Evolutionary conservation across 2,113 vertebrate genomes (phyloP), one percentile per base, ranked within the genome.

Genomic region (Microtus montanus): DNA sequence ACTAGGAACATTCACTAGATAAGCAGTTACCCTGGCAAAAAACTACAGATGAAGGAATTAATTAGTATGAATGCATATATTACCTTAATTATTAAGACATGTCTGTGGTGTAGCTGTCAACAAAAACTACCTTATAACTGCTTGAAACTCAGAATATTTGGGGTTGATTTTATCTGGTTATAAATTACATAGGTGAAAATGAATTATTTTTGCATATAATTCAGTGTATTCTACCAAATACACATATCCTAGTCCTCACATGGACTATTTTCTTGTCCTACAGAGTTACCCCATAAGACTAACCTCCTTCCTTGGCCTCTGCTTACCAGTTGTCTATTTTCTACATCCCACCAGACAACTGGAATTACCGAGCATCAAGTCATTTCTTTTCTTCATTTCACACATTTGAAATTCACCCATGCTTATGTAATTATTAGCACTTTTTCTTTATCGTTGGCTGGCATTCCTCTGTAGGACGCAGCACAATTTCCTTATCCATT

Each of bases 371-470:
- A 71, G 5, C 33, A n/a, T 66, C 22, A 24, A 41, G n/a, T 58
- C 14, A 38, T 41, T 12, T 68, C 87, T 44, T 64, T 52, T 4
- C 68, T 82, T 64, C 19, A 11, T 19, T 4, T 33, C 33, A 64
- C 52, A 44, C 22, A 35, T 75, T 87, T 82, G 61, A 38, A 35
- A 52, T 58, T 71, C 24, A 52, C 33, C 38, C 87, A 26, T 80
- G 52, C 2, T 89, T 5, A 75, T 85, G 24, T 38, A 26, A 61
- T 3, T 38, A 30, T 82, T 19, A 63, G 17, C 6, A 82, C 30
- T 71, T 95, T 70, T 47, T 92, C 64, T 93, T 90, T 66, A 64
- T 64, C 68, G 30, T 7, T 87, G 28, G 33, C 64, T 77, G 80
- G 3, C 49, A 38, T 52, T 68, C 41, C 11, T 68, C 75, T 90